phyloP scores from a whole-genome alignment of 2,888 invertebrate genomes.

The Mechanitis mazaeus region DNA sequence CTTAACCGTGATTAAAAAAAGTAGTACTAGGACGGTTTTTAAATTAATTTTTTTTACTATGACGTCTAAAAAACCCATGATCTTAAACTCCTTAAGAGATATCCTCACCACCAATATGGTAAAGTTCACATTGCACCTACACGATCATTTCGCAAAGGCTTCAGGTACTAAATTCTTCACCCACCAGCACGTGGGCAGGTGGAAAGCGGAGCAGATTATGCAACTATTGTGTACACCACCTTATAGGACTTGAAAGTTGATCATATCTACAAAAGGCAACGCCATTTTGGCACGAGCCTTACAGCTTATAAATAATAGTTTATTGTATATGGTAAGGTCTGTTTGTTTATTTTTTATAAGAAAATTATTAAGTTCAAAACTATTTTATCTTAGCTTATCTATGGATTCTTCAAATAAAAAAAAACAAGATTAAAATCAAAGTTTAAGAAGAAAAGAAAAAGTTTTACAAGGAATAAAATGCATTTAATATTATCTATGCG shows the following conservation, averaged over 20 bases:
- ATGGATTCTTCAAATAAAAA: too few relatives aligned
- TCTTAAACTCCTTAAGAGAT: background rate
- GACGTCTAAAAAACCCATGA: too few relatives aligned
- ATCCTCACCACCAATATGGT: background rate
- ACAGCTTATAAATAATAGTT: slow-evolving; percentile 4
- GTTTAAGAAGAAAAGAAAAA: too few relatives aligned
- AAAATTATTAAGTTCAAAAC: too few relatives aligned
- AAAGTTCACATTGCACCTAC: slow-evolving; percentile 21
- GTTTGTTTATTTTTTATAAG: too few relatives aligned
- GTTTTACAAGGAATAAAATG: too few relatives aligned
- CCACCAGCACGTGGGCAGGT: slow-evolving; percentile 67
- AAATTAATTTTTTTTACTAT: too few relatives aligned
- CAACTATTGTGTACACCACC: slow-evolving; percentile 49
- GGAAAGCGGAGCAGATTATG: slow-evolving; percentile 69
- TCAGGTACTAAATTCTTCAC: slow-evolving; percentile 62
- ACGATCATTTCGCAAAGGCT: slow-evolving; percentile 54
- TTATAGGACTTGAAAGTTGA: slow-evolving; percentile 59
- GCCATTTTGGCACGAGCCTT: slow-evolving; percentile 16
- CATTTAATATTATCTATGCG: too few relatives aligned
- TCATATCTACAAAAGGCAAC: slow-evolving; percentile 24
- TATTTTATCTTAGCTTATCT: too few relatives aligned
- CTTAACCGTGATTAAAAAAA: too few relatives aligned
- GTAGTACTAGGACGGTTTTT: too few relatives aligned
- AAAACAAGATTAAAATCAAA: too few relatives aligned
- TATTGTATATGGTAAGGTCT: background rate